phyloP scores from a whole-genome alignment of 2,113 vertebrate species.

The Phyllostomus hastatus region DNA sequence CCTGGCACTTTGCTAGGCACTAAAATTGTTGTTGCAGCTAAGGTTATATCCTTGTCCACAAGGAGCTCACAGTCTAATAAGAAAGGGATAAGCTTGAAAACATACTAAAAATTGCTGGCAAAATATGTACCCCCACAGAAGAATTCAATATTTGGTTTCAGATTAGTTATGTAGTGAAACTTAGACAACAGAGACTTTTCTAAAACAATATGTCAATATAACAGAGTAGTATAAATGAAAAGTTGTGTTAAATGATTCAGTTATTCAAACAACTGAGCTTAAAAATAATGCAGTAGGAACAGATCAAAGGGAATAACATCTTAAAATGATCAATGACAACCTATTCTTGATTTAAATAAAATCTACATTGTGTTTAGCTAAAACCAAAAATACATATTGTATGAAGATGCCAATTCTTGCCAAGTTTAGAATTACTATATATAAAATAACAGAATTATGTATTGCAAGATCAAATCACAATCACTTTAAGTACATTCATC shows the following conservation, averaged over 20 bases:
- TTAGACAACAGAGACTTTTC: neutral
- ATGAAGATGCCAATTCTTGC: constrained; percentile 60
- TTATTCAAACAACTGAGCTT: neutral
- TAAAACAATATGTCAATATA: neutral
- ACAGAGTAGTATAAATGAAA: neutral
- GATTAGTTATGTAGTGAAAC: neutral
- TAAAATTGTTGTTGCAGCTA: neutral
- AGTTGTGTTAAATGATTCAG: neutral
- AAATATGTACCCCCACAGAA: neutral
- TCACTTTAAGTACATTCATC: constrained; percentile 56
- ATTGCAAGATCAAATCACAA: constrained; percentile 63
- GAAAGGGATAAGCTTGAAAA: neutral
- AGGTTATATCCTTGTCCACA: neutral
- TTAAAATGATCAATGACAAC: constrained; percentile 47
- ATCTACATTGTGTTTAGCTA: constrained; percentile 32
- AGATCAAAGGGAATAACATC: constrained; percentile 21
- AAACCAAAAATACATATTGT: constrained; percentile 54
- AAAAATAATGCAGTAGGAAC: neutral
- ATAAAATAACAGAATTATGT: constrained; percentile 60
- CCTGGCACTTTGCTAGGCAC: neutral
- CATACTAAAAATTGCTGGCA: neutral
- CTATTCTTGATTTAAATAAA: constrained; percentile 66
- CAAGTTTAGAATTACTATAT: constrained; percentile 57
- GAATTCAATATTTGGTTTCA: neutral
- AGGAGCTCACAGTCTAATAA: constrained; percentile 41